These are phyloP conservation scores for Garrulus glandarius DNA, from an alignment of 2,797 vertebrate species.

Conservation along the genomic window DNA sequence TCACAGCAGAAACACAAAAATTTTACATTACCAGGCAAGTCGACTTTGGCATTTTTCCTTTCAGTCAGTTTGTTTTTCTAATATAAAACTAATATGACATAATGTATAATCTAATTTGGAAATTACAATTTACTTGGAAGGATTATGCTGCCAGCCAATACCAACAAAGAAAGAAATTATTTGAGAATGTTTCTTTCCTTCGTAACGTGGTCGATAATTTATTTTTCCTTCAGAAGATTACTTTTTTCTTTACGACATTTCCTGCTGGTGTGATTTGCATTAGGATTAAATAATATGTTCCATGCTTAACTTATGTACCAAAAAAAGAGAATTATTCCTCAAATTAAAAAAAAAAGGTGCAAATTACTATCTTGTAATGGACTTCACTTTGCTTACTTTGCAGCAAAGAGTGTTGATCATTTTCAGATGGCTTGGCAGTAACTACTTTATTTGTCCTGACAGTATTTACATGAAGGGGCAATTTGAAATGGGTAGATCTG, in stretches of 20 bases:
- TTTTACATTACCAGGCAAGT: constrained; percentile 65
- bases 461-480: constrained; percentile 43
- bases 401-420: background rate
- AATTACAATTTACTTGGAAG: constrained; percentile 85
- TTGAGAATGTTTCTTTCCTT: constrained; percentile 83
- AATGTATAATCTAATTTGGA: constrained; percentile 88
- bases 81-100: constrained; percentile 88
- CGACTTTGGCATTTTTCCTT: constrained; percentile 77
- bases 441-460: constrained; percentile 45
- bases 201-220: constrained; percentile 81
- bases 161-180: constrained; percentile 83
- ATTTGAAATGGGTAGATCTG: constrained; percentile 20
- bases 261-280: constrained; percentile 79
- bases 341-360: constrained; percentile 35
- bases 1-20: constrained; percentile 58
- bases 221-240: constrained; percentile 86
- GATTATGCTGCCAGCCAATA: constrained; percentile 82
- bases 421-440: constrained; percentile 50
- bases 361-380: constrained; percentile 51
- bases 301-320: constrained; percentile 51
- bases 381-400: background rate
- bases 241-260: constrained; percentile 83
- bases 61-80: constrained; percentile 83
- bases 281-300: constrained; percentile 81
- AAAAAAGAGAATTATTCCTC: constrained; percentile 56